phyloP scores from a whole-genome alignment of 1,140 invertebrate genomes.

The Galleria mellonella region DNA sequence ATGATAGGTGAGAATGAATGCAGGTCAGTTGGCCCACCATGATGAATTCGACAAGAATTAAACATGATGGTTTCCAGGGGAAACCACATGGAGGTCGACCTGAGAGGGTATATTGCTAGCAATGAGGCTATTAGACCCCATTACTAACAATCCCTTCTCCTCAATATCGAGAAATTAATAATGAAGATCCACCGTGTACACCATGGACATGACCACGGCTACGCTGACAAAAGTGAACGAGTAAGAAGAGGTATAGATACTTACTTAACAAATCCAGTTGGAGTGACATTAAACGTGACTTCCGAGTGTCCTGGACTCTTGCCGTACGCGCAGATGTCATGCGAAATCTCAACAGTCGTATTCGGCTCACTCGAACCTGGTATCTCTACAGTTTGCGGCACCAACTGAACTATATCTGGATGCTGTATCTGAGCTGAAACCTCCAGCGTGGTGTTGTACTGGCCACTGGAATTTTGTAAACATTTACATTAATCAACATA shows the following conservation, averaged over 20 bases:
- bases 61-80: too few species aligned
- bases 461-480: conserved; percentile 30
- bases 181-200: too few species aligned
- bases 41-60: too few species aligned
- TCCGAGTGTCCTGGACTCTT: conserved; percentile 75
- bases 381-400: conserved; percentile 40
- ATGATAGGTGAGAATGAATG: too few species aligned
- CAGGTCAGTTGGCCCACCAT: too few species aligned
- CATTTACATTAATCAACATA: too few species aligned
- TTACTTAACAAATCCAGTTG: conserved; percentile 64
- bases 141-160: too few species aligned
- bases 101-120: too few species aligned
- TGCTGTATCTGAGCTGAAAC: conserved; percentile 53
- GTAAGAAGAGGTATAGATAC: conserved; percentile 33
- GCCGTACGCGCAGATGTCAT: conserved; percentile 74
- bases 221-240: neutral
- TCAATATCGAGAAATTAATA: too few species aligned
- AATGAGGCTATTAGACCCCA: too few species aligned
- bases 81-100: too few species aligned
- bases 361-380: conserved; percentile 32
- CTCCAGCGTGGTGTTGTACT: conserved; percentile 42
- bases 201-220: too few species aligned
- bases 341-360: conserved; percentile 31
- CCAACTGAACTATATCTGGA: conserved; percentile 55
- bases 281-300: conserved; percentile 73